Evolutionary conservation across 2,113 vertebrate species (phyloP).

Genomic region (Zapornia atra): DNA sequence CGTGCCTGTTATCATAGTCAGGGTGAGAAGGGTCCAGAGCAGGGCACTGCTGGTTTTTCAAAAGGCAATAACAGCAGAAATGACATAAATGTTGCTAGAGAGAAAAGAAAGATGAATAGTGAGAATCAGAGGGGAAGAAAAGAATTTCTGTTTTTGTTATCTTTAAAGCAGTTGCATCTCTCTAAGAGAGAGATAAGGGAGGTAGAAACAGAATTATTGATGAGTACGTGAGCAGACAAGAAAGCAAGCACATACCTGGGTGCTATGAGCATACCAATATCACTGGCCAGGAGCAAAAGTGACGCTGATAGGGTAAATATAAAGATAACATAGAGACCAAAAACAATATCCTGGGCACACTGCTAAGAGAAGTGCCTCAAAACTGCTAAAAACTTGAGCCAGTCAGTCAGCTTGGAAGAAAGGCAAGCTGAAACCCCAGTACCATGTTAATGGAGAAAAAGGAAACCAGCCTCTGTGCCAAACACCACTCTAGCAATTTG

Average conservation of each 20-base stretch:
- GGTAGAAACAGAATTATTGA: conserved; percentile 57
- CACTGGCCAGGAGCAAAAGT: conserved; percentile 5
- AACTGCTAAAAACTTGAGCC: neutral
- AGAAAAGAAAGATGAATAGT: conserved; percentile 27
- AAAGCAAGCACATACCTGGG: neutral
- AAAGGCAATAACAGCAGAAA: neutral
- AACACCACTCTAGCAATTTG: neutral
- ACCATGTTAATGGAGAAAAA: neutral
- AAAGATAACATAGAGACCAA: neutral
- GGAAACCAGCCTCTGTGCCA: neutral
- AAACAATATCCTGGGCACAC: neutral
- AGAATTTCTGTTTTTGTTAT: neutral
- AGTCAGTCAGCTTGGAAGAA: neutral
- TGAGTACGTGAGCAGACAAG: neutral
- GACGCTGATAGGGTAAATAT: neutral
- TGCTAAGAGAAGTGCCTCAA: neutral
- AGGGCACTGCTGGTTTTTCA: neutral
- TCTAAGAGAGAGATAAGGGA: conserved; percentile 33
- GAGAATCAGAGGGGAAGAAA: conserved; percentile 23
- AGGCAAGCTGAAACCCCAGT: neutral
- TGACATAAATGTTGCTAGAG: neutral
- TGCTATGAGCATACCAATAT: conserved; percentile 11
- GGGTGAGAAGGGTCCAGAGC: neutral
- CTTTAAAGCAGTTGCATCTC: conserved; percentile 11
- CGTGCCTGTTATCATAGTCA: neutral